Conservation (phyloP, 2,888 invertebrate genomes). For the Hofmannophila pseudospretella region DNA sequence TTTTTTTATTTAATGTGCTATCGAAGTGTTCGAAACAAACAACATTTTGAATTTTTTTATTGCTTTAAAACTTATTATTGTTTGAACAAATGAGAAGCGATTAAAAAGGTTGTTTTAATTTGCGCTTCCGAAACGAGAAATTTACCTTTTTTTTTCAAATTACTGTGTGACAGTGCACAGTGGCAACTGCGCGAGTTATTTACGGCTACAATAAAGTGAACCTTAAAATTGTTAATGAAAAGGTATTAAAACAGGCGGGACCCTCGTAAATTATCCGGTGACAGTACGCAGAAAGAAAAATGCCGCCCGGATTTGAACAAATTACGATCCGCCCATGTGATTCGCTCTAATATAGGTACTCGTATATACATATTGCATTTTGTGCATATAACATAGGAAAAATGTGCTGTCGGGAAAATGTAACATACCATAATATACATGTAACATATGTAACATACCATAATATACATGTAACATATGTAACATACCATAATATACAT, state of each 20-base stretch:
- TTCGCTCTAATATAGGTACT: background rate
- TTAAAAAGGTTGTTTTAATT: slow-evolving; percentile 8
- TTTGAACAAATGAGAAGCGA: background rate
- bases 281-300: slow-evolving; percentile 69
- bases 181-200: slow-evolving; percentile 64
- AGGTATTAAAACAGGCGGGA: slow-evolving; percentile 70
- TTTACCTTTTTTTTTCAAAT: slow-evolving; percentile 47
- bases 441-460: no score
- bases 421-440: no score
- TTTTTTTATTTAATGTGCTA: no score
- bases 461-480: no score
- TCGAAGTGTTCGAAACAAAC: no score
- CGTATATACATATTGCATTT: no score
- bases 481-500: no score
- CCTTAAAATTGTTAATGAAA: slow-evolving; percentile 79
- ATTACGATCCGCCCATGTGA: slow-evolving; percentile 32
- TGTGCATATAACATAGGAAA: no score
- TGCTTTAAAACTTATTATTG: no score
- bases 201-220: slow-evolving; percentile 75
- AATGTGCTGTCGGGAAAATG: no score
- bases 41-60: no score
- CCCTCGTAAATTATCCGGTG: slow-evolving; percentile 73
- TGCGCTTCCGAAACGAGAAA: slow-evolving; percentile 19
- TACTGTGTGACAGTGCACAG: slow-evolving; percentile 49
- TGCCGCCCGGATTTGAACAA: slow-evolving; percentile 63